Evolutionary conservation across 1,140 invertebrate species (phyloP).

Genomic region (Proctacanthus coquilletti): DNA sequence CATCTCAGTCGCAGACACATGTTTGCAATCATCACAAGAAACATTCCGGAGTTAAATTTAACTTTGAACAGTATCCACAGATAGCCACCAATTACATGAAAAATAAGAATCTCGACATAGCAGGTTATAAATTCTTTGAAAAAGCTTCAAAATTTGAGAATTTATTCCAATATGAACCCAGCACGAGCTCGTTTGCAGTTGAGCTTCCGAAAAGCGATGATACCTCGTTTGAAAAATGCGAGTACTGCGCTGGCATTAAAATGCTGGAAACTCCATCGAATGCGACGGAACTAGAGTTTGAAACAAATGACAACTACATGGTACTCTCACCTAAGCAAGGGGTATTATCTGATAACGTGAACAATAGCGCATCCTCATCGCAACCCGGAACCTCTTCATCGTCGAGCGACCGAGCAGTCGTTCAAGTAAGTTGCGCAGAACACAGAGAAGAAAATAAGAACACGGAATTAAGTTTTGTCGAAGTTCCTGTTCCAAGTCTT

Average conservation of each 20-base stretch:
- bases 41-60: constrained; percentile 51
- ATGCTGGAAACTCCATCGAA: constrained; percentile 46
- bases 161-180: constrained; percentile 2
- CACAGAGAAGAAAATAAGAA: background rate
- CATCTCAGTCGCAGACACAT: constrained; percentile 1
- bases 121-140: constrained; percentile 43
- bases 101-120: constrained; percentile 48
- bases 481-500: constrained; percentile 2
- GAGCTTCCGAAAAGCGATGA: background rate
- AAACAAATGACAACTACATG: constrained; percentile 35
- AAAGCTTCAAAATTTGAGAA: constrained; percentile 29
- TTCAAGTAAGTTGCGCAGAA: background rate
- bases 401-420: constrained; percentile 22
- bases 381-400: constrained; percentile 23
- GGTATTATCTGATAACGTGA: background rate
- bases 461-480: constrained; percentile 1
- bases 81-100: constrained; percentile 55
- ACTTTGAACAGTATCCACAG: constrained; percentile 50
- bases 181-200: too few species aligned
- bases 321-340: too few species aligned
- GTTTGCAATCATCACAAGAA: constrained; percentile 28
- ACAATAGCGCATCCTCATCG: constrained; percentile 9
- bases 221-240: constrained; percentile 31
- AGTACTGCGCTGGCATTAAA: constrained; percentile 34
- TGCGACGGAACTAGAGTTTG: constrained; percentile 48